Percentiles rank a stretch among this genome's conserved stretches.
Evolutionary conservation across 2,797 vertebrate genomes (phyloP).

Genomic region (Amblyopsis hoosieri): DNA sequence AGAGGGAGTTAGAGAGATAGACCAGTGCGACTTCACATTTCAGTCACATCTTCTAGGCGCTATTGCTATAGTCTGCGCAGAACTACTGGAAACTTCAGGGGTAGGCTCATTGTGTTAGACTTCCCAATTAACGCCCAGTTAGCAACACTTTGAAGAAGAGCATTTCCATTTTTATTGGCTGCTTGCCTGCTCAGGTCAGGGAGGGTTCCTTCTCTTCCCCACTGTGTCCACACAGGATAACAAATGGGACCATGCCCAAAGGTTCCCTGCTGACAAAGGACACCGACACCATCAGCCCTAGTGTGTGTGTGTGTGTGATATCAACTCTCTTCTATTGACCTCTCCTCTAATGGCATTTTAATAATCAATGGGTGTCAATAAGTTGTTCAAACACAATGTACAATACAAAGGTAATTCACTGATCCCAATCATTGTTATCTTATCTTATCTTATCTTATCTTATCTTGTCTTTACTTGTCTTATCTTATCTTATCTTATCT

Average conservation of each 20-base stretch:
- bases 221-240: slow-evolving; percentile 48
- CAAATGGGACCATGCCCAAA: slow-evolving; percentile 36
- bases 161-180: slow-evolving; percentile 62
- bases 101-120: slow-evolving; percentile 13
- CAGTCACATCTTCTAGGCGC: slow-evolving; percentile 2
- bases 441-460: not conserved
- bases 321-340: slow-evolving; percentile 41
- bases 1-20: slow-evolving; percentile 12
- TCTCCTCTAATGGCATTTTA: slow-evolving; percentile 5
- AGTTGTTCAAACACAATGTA: slow-evolving; percentile 58
- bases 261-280: slow-evolving; percentile 56
- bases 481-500: no score
- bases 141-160: slow-evolving; percentile 29
- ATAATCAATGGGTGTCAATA: slow-evolving; percentile 34
- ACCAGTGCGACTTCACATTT: slow-evolving; percentile 25
- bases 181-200: slow-evolving; percentile 23
- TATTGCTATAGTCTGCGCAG: not conserved
- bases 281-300: slow-evolving; percentile 31
- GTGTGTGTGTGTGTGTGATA: slow-evolving; percentile 3
- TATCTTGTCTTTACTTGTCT: no score
- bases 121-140: slow-evolving; percentile 45
- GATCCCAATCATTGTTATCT: slow-evolving; percentile 35
- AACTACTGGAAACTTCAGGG: slow-evolving; percentile 3
- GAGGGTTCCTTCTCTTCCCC: slow-evolving; percentile 48
- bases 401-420: not conserved